A percentile compares a stretch with the other conserved stretches of the same genome.
phyloP scores from a whole-genome alignment of 2,113 vertebrate species.

The Fulmarus glacialis region DNA sequence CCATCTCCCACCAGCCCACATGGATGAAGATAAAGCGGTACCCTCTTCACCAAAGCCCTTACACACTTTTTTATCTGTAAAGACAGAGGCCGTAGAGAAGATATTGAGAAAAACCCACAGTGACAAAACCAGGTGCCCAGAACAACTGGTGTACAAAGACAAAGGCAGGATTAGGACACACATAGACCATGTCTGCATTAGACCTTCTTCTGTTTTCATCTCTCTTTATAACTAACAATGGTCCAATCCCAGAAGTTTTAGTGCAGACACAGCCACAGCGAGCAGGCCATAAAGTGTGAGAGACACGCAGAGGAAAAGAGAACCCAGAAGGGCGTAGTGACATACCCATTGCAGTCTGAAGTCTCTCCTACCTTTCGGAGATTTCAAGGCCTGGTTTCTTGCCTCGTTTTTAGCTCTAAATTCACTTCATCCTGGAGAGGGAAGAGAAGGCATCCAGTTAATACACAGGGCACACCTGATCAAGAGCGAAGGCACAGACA shows the following conservation, averaged over 20 bases:
- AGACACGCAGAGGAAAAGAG: constrained; percentile 50
- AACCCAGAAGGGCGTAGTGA: constrained; percentile 48
- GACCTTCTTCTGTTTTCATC: background rate
- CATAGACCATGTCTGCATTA: background rate
- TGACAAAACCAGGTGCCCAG: background rate
- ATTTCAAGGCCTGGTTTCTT: constrained; percentile 61
- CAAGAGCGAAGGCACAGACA: background rate
- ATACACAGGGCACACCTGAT: background rate
- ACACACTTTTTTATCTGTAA: background rate
- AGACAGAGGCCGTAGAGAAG: background rate
- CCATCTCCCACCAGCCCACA: background rate
- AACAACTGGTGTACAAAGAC: background rate
- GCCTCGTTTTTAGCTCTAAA: constrained; percentile 34
- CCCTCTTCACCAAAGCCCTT: background rate
- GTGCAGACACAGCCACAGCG: background rate
- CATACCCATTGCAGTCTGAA: constrained; percentile 74
- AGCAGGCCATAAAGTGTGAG: background rate
- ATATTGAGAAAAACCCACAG: background rate
- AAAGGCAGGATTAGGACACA: constrained; percentile 12
- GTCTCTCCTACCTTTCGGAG: constrained; percentile 72
- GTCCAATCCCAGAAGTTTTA: background rate
- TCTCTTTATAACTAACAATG: background rate
- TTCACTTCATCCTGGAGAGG: constrained; percentile 78
- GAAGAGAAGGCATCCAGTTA: constrained; percentile 16
- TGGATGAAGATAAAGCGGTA: background rate